Evolutionary conservation across 1,140 invertebrate genomes (phyloP).

Genomic region (Fopius arisanus): DNA sequence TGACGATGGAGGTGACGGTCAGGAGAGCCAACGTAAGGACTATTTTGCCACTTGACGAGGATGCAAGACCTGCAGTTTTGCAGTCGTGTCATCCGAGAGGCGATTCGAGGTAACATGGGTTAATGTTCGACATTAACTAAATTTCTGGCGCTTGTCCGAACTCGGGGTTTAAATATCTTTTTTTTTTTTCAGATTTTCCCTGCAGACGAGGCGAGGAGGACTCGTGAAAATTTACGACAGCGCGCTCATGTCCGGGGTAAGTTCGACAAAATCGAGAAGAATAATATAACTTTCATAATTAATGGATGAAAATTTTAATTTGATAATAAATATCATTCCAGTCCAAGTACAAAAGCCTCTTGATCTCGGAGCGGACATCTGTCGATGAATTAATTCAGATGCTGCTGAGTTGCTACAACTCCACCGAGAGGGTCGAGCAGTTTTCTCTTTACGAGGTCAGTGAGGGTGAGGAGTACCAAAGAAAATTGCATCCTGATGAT

Average conservation of each 20-base stretch:
- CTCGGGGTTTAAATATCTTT: constrained; percentile 21
- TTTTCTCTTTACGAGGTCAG: constrained; percentile 88
- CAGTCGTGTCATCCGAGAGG: constrained; percentile 91
- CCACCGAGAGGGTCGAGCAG: constrained; percentile 80
- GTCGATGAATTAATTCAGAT: constrained; percentile 88
- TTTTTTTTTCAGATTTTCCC: constrained; percentile 76
- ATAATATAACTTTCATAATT: no score
- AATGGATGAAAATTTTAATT: no score
- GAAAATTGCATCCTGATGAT: constrained; percentile 87
- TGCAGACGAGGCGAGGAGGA: constrained; percentile 85
- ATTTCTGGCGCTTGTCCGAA: background rate
- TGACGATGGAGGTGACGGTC: constrained; percentile 92
- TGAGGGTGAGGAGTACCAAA: constrained; percentile 78
- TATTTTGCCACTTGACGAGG: constrained; percentile 85
- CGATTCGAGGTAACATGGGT: constrained; percentile 76
- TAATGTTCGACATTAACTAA: background rate
- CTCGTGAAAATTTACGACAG: constrained; percentile 91
- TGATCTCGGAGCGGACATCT: constrained; percentile 89
- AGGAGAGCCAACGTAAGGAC: constrained; percentile 81
- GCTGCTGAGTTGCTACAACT: constrained; percentile 85
- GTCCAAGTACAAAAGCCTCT: constrained; percentile 90
- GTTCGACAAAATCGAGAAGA: constrained; percentile 41
- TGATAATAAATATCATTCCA: constrained; percentile 50
- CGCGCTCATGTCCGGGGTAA: constrained; percentile 83
- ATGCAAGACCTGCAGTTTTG: constrained; percentile 84